A percentile compares a stretch with the other conserved stretches of the same genome.
These are phyloP conservation scores for Hydraecia micacea DNA, from an alignment of 2,888 invertebrate genomes.

Conservation along the genomic window DNA sequence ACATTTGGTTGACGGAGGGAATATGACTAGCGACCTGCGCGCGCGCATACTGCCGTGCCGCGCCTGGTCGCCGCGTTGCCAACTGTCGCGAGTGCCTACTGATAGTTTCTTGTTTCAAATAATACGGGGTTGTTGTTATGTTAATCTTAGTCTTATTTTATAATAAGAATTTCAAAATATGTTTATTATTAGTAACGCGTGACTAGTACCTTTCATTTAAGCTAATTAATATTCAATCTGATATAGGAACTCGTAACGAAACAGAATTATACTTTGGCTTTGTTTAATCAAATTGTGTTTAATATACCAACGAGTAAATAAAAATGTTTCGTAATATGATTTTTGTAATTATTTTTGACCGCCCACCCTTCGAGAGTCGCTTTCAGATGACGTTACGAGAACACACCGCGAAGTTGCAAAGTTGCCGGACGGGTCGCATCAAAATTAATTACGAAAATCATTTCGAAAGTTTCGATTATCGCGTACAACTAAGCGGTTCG, in stretches of 20 bases:
- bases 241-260: constrained; percentile 84
- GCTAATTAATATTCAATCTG: constrained; percentile 84
- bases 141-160: constrained; percentile 87
- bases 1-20: constrained; percentile 59
- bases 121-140: constrained; percentile 87
- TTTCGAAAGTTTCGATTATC: constrained; percentile 65
- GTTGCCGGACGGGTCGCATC: constrained; percentile 81
- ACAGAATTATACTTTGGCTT: constrained; percentile 85
- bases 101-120: constrained; percentile 80
- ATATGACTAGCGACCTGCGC: constrained; percentile 20
- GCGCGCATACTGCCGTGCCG: not conserved
- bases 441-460: constrained; percentile 90
- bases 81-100: constrained; percentile 63
- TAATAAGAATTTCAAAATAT: constrained; percentile 85
- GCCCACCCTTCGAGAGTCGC: constrained; percentile 78
- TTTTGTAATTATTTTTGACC: constrained; percentile 90
- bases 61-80: constrained; percentile 22
- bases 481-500: constrained; percentile 79
- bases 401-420: constrained; percentile 80
- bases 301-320: constrained; percentile 89
- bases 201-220: constrained; percentile 85
- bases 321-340: constrained; percentile 89
- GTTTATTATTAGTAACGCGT: constrained; percentile 84
- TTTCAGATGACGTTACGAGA: constrained; percentile 83
- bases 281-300: constrained; percentile 89